Conservation (phyloP, 2,113 vertebrate genomes). For the Protobothrops flavoviridis region DNA sequence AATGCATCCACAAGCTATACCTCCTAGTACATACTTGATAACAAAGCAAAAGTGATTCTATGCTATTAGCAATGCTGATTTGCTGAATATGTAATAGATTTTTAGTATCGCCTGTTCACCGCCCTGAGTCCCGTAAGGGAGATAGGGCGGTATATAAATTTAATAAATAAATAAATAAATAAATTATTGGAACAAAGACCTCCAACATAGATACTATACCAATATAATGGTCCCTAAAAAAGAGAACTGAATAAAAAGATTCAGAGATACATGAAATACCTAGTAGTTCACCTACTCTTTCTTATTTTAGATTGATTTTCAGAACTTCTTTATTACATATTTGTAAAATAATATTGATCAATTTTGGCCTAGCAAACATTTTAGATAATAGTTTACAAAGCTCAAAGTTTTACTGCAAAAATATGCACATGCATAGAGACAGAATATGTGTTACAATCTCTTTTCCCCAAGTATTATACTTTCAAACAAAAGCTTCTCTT, state of each 20-base stretch:
- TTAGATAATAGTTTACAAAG: conserved; percentile 47
- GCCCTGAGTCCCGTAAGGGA: too few species aligned
- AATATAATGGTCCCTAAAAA: background rate
- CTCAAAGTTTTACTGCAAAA: conserved; percentile 59
- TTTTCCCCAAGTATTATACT: background rate
- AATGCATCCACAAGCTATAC: background rate
- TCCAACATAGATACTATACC: background rate
- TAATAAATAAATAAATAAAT: too few species aligned
- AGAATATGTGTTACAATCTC: background rate
- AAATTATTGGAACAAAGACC: background rate
- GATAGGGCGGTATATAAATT: too few species aligned
- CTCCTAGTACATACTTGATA: background rate
- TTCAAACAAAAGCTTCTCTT: background rate
- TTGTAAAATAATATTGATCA: conserved; percentile 57
- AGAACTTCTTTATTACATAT: conserved; percentile 50
- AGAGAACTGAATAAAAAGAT: background rate
- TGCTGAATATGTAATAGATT: background rate
- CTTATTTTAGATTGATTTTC: conserved; percentile 55
- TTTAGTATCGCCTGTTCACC: too few species aligned
- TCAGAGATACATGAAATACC: fast-evolving
- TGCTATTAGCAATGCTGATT: background rate
- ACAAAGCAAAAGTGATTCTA: background rate
- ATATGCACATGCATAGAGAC: conserved; percentile 16
- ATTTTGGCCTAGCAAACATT: conserved; percentile 61
- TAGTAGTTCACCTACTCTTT: background rate